phyloP scores from a whole-genome alignment of 1,140 invertebrate species.

The Oncopodura yosiiana region DNA sequence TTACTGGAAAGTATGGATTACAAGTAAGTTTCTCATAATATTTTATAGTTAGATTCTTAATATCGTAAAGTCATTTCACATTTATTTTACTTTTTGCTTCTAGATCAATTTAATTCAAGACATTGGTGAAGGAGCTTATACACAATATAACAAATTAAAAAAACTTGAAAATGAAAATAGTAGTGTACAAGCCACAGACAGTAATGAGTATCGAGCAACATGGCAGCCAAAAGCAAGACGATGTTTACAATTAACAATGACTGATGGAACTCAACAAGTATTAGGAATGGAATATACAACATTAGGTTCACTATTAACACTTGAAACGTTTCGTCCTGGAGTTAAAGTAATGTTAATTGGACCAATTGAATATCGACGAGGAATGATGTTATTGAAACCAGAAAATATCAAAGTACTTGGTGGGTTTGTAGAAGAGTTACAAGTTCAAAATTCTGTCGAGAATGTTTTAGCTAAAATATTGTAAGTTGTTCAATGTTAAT shows the following conservation, averaged over 20 bases:
- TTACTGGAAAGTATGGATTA: constrained; percentile 48
- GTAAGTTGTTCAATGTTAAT: constrained; percentile 39
- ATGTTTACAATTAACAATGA: constrained; percentile 61
- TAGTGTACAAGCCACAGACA: constrained; percentile 39
- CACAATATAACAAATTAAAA: constrained; percentile 53
- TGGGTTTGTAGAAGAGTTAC: constrained; percentile 59
- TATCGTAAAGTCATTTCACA: background rate
- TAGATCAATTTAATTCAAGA: constrained; percentile 49
- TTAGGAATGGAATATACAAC: constrained; percentile 61
- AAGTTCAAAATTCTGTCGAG: constrained; percentile 50
- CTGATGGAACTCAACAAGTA: constrained; percentile 62
- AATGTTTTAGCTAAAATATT: constrained; percentile 51
- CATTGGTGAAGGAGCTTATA: constrained; percentile 51
- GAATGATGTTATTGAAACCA: constrained; percentile 56
- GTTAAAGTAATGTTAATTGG: constrained; percentile 56
- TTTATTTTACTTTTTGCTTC: constrained; percentile 17
- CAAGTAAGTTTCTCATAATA: constrained; percentile 44
- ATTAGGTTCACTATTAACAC: constrained; percentile 51
- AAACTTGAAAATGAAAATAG: constrained; percentile 47
- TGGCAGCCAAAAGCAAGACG: constrained; percentile 48
- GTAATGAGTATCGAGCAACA: constrained; percentile 39
- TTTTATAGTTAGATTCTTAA: constrained; percentile 2
- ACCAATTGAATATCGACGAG: constrained; percentile 56
- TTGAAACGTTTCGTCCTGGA: constrained; percentile 53
- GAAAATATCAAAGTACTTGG: constrained; percentile 55